phyloP scores from a whole-genome alignment of 2,888 invertebrate species.

The Petrolisthes manimaculis region DNA sequence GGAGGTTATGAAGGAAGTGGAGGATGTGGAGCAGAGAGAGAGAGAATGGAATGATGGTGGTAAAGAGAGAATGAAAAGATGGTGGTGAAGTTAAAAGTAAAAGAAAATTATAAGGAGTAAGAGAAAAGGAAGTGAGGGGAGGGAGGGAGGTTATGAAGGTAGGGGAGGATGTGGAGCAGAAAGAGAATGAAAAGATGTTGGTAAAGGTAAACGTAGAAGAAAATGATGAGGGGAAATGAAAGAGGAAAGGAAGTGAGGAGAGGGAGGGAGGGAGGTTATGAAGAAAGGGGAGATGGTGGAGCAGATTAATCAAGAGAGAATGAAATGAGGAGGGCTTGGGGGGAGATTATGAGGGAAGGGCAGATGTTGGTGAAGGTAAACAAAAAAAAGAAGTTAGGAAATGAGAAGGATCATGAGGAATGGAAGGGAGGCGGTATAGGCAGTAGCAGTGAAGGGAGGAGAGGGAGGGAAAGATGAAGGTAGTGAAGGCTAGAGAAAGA shows the following conservation, averaged over 20 bases:
- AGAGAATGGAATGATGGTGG: not conserved
- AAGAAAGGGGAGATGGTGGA: not conserved
- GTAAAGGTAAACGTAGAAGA: not conserved
- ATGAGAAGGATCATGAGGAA: not conserved
- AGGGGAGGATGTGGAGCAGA: not conserved
- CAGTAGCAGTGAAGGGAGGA: not conserved
- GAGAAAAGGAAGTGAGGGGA: not conserved
- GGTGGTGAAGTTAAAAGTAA: not conserved
- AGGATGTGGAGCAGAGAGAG: not conserved
- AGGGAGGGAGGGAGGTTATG: not conserved
- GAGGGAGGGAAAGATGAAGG: not conserved
- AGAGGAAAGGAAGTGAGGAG: not conserved
- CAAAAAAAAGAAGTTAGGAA: too few species aligned
- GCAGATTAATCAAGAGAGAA: not conserved
- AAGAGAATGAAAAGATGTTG: not conserved
- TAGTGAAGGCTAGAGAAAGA: not conserved
- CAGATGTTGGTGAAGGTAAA: not conserved
- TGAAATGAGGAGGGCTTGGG: not conserved
- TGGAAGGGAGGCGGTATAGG: not conserved
- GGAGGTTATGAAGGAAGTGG: too few species aligned
- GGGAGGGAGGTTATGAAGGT: not conserved
- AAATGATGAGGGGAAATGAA: not conserved
- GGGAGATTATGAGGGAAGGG: not conserved
- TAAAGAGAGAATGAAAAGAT: not conserved
- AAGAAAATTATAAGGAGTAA: not conserved